Conservation (phyloP, 2,113 vertebrate genomes). For the Perca schrenkii region DNA sequence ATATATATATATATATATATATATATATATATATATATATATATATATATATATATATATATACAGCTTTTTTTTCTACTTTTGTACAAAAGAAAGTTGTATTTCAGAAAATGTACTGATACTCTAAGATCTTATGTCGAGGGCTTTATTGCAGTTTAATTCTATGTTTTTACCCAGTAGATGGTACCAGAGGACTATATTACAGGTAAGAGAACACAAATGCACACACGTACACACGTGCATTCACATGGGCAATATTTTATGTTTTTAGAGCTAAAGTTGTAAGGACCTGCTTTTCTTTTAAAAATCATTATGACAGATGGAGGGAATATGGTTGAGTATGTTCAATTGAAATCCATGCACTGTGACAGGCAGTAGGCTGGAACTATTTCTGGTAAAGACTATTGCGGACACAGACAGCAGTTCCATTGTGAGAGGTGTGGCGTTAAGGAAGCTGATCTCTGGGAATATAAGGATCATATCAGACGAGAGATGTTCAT, state of each 20-base stretch:
- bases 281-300: slow-evolving; percentile 33
- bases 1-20: too few species aligned
- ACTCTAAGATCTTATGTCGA: not conserved
- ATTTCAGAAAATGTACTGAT: not conserved
- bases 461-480: slow-evolving; percentile 25
- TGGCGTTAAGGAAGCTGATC: slow-evolving; percentile 63
- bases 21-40: too few species aligned
- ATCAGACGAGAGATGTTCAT: slow-evolving; percentile 65
- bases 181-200: slow-evolving; percentile 58
- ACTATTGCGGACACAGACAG: slow-evolving; percentile 52
- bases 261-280: slow-evolving; percentile 11
- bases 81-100: not conserved
- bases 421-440: slow-evolving; percentile 56
- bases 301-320: slow-evolving; percentile 49
- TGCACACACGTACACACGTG: not conserved
- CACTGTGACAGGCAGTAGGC: slow-evolving; percentile 54
- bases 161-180: slow-evolving; percentile 45
- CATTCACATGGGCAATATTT: not conserved
- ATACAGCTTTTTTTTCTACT: not conserved
- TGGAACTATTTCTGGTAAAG: slow-evolving; percentile 26
- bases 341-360: slow-evolving; percentile 59
- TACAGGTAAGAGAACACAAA: not conserved
- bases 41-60: too few species aligned
- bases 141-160: not conserved
- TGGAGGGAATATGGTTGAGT: slow-evolving; percentile 55